These are phyloP conservation scores for Sinosuthora webbiana DNA, from an alignment of 2,113 vertebrate species.

Conservation along the genomic window DNA sequence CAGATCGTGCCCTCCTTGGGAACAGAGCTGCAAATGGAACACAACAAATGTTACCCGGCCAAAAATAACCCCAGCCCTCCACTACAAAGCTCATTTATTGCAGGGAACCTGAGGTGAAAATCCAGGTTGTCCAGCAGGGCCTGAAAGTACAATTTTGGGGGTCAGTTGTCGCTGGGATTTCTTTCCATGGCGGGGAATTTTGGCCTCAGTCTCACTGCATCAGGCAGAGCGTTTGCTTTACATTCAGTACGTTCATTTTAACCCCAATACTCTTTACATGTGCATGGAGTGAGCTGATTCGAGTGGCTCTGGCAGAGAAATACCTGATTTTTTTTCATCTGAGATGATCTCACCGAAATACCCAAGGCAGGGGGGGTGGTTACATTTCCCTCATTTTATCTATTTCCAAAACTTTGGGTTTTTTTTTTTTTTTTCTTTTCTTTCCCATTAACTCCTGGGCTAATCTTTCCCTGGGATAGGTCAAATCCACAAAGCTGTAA, in stretches of 20 bases:
- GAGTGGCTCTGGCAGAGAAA: neutral
- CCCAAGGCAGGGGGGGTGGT: accelerated
- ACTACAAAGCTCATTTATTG: conserved; percentile 1
- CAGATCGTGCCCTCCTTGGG: neutral
- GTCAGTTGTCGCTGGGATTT: neutral
- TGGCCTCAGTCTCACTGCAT: neutral
- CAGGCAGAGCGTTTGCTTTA: neutral
- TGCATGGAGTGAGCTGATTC: neutral
- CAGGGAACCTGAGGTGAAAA: neutral
- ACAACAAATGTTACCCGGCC: conserved; percentile 44
- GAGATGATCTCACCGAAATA: neutral
- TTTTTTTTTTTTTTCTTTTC: accelerated
- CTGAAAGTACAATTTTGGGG: neutral
- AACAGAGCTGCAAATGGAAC: neutral
- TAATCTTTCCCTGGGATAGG: neutral
- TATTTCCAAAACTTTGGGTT: neutral
- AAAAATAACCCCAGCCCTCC: conserved; percentile 44
- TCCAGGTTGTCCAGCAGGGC: neutral
- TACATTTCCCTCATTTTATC: neutral
- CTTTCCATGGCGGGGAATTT: neutral
- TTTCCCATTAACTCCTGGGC: neutral
- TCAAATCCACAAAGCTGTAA: neutral
- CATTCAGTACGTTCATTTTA: neutral
- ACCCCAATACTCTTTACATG: neutral
- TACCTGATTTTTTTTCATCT: neutral